Base-by-base conservation (phyloP, 2,113 vertebrate species). In the Spheniscus mendiculus region DNA sequence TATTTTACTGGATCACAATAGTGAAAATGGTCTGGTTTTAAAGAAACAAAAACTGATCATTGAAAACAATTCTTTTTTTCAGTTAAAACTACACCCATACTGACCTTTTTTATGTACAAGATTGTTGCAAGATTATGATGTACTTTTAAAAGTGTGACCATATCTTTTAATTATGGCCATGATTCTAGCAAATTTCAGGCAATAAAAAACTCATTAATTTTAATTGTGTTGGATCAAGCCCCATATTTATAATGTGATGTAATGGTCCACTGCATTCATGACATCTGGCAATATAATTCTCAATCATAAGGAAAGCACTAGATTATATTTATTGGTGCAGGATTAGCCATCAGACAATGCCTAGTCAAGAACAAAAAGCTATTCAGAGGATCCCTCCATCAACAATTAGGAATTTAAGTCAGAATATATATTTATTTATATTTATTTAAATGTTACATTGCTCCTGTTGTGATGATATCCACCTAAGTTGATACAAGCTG, bases 261-360 rank as follows among this genome's bases (percentile, higher is more conserved):
- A 92, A 83, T 79, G 91, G 93, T 92, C 66, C 70, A 49, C 59
- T 89, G 78, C 59, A n/a, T 95, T 93, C 21, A 5, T 91, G 82
- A 77, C 73, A 96, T 81, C 92, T 96, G 87, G 85, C 88, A 84
- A 10, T 79, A 59, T 89, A 96, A 94, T 79, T 92, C 87, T 83
- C 12, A 1, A 4, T 86, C 65, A 42, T 79, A 73, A 90, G 30
- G 47, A 74, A 69, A 81, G 45, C 38, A 65, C 16, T 78, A 38
- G 53, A 62, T 86, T 77, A 23, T 89, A 73, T 66, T 82, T 88
- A 83, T 52, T 83, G 20, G 21, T 67, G 61, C n/a, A 78, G 56
- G 59, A 92, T 61, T 83, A 94, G 49, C 61, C 70, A 53, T 36
- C 53, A 67, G 87, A 62, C 44, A 90, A 32, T 38, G 58, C 38